These are phyloP conservation scores for Drepana falcataria DNA, from an alignment of 2,888 invertebrate species.

Conservation along the genomic window DNA sequence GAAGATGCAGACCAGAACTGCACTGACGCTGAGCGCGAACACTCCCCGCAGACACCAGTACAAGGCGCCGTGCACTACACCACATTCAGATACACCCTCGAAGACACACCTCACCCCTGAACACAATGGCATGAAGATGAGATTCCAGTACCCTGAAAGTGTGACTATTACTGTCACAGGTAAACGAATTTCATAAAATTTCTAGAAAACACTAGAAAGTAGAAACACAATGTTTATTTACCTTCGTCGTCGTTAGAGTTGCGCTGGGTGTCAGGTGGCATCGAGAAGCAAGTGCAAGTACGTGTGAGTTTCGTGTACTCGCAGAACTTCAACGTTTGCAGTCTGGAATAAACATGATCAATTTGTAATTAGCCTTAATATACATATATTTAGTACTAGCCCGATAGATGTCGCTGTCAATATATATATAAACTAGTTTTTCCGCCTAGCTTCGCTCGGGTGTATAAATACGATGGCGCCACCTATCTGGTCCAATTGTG, in stretches of 20 bases:
- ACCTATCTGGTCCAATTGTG: too few species aligned
- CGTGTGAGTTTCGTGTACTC: slow-evolving; percentile 89
- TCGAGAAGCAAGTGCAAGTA: slow-evolving; percentile 89
- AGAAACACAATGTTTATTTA: slow-evolving; percentile 25
- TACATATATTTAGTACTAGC: too few species aligned
- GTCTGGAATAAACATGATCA: slow-evolving; percentile 60
- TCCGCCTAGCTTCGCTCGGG: too few species aligned
- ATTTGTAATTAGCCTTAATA: too few species aligned
- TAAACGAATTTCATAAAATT: too few species aligned
- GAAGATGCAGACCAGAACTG: slow-evolving; percentile 93
- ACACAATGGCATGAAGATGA: too few species aligned
- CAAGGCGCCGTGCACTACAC: slow-evolving; percentile 92
- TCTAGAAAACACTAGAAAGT: neutral
- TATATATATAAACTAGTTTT: too few species aligned
- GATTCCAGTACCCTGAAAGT: too few species aligned
- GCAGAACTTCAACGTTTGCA: slow-evolving; percentile 92
- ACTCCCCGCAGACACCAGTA: slow-evolving; percentile 93
- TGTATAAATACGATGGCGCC: too few species aligned
- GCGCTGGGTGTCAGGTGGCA: slow-evolving; percentile 83
- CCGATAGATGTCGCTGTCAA: too few species aligned
- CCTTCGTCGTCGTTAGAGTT: slow-evolving; percentile 78
- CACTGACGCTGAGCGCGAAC: slow-evolving; percentile 94
- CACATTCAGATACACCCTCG: slow-evolving; percentile 91
- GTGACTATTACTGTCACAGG: too few species aligned
- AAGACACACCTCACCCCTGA: slow-evolving; percentile 88